A percentile compares a stretch with the other conserved stretches of the same genome.
Evolutionary conservation across 2,888 invertebrate genomes (phyloP).

Genomic region (Erebia palarica): DNA sequence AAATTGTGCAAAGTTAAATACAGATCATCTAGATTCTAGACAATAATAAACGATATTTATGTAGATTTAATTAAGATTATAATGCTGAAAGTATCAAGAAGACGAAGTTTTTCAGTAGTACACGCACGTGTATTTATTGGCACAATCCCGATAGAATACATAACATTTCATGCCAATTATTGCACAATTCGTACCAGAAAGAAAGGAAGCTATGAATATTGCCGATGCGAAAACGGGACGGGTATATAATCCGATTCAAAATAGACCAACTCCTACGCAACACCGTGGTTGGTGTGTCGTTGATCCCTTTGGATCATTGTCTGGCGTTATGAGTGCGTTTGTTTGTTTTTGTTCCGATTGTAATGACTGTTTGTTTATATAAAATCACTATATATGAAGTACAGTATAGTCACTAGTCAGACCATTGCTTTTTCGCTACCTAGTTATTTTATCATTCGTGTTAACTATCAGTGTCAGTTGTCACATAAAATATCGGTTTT

Average conservation of each 20-base stretch:
- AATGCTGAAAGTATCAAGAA: not conserved
- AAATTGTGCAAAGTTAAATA: too few species aligned
- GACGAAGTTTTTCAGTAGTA: slow-evolving; percentile 12
- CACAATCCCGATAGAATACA: slow-evolving; percentile 58
- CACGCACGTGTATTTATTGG: slow-evolving; percentile 71
- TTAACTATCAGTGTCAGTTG: too few species aligned
- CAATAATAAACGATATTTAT: too few species aligned
- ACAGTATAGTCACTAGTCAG: too few species aligned
- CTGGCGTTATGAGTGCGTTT: slow-evolving; percentile 57
- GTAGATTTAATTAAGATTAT: not conserved
- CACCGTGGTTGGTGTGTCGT: slow-evolving; percentile 62
- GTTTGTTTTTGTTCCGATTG: slow-evolving; percentile 49
- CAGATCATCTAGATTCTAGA: too few species aligned
- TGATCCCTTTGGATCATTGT: slow-evolving; percentile 69
- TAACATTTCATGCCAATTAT: slow-evolving; percentile 71
- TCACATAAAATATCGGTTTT: not conserved
- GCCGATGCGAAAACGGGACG: slow-evolving; percentile 44
- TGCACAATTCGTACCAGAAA: slow-evolving; percentile 60
- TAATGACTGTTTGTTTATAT: slow-evolving; percentile 21
- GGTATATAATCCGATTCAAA: slow-evolving; percentile 64
- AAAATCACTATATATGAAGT: not conserved
- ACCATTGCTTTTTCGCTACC: too few species aligned
- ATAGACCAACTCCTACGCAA: slow-evolving; percentile 78
- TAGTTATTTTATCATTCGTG: not conserved
- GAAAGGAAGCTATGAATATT: slow-evolving; percentile 49